phyloP scores from a whole-genome alignment of 2,113 vertebrate genomes.

The Halcyon malimbica region DNA sequence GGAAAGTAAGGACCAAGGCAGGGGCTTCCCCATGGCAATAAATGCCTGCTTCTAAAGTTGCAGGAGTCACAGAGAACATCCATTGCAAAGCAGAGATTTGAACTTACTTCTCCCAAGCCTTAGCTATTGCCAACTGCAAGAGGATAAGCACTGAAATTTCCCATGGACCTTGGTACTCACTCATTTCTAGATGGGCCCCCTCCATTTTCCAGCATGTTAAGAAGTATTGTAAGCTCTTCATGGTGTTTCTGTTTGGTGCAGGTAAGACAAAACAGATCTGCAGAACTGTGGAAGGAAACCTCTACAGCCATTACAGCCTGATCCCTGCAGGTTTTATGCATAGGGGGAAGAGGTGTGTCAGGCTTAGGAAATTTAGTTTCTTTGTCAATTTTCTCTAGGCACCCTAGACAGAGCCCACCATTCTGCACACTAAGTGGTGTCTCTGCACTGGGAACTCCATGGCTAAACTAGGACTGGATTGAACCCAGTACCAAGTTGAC shows the following conservation, averaged over 20 bases:
- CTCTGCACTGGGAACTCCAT: not conserved
- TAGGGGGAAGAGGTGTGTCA: not conserved
- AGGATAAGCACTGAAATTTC: not conserved
- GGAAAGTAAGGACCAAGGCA: not conserved
- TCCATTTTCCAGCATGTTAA: not conserved
- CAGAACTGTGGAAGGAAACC: not conserved
- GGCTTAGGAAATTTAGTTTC: not conserved
- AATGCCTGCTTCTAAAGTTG: not conserved
- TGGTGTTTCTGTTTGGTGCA: not conserved
- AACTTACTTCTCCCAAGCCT: not conserved
- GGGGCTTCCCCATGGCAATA: accelerated
- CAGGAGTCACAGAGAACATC: not conserved
- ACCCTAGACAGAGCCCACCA: accelerated
- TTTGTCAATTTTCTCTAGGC: not conserved
- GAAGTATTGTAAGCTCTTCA: not conserved
- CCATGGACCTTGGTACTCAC: accelerated
- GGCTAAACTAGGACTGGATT: not conserved
- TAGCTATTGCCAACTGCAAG: not conserved
- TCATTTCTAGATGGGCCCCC: accelerated
- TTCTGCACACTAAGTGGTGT: not conserved
- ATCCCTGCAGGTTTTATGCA: not conserved
- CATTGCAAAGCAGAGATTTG: not conserved
- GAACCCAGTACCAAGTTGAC: not conserved
- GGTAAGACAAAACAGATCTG: not conserved
- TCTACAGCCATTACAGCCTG: not conserved